These are phyloP conservation scores for Ommatoiulus sabulosus DNA, from an alignment of 2,888 invertebrate genomes.

Conservation along the genomic window DNA sequence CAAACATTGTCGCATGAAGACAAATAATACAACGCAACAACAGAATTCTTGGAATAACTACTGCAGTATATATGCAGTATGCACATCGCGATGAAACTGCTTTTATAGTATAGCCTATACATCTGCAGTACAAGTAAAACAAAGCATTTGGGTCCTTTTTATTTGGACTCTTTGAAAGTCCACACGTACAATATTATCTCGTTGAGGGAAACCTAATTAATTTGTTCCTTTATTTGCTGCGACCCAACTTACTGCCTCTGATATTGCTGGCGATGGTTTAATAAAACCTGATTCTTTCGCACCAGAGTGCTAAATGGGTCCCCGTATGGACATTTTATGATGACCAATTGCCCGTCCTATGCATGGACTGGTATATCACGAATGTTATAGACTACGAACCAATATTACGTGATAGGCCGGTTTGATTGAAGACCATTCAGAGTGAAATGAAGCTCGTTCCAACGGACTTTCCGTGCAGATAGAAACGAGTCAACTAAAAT, in stretches of 20 bases:
- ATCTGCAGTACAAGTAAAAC: too few species aligned
- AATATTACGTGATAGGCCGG: not conserved
- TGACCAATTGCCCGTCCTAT: not conserved
- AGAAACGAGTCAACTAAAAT: not conserved
- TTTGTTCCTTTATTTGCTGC: conserved; percentile 10
- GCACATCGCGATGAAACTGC: too few species aligned
- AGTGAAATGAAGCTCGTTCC: not conserved
- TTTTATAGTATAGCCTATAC: too few species aligned
- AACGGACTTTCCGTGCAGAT: not conserved
- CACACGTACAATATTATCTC: conserved; percentile 3
- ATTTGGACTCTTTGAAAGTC: not conserved
- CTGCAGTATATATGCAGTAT: too few species aligned
- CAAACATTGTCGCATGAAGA: too few species aligned
- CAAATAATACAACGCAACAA: too few species aligned
- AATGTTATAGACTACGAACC: not conserved
- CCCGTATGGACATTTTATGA: conserved; percentile 7
- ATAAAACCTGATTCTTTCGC: conserved; percentile 13
- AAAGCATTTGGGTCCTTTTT: not conserved
- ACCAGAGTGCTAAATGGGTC: not conserved
- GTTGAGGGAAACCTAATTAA: conserved; percentile 14
- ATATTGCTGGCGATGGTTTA: not conserved
- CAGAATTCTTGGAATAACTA: too few species aligned
- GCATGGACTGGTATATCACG: not conserved
- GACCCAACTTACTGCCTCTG: not conserved
- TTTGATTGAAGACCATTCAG: not conserved